Base-by-base conservation (phyloP, 2,888 invertebrate species). In the Rhagophthalmus giganteus region DNA sequence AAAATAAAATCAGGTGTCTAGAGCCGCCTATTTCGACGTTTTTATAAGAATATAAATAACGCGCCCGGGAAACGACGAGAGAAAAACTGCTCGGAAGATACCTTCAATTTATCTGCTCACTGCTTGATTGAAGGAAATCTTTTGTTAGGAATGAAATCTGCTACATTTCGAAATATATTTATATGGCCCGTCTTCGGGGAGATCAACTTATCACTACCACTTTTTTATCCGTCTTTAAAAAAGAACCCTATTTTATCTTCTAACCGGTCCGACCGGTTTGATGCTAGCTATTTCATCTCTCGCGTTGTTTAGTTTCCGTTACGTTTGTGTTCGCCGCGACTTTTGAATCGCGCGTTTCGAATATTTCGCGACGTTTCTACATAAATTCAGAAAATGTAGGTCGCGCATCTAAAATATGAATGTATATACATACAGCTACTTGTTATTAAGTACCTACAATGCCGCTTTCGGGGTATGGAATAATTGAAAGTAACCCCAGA, bases 161-260 rank as follows among this genome's bases (percentile, higher is more conserved):
- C 7, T 20, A 20, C 10, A 30, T 30, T 30, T 30, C 30, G 10
- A 10, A 30, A 30, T 30, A 10, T 30, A 30, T 30, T 30, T 30
- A 30, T 30, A 30, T 30, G 30, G 10, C 10, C 10, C 30, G 10
- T 30, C 11, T 30, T 30, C 11, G 30, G 11, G 12, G 30, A 30
- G 30, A 30, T 30, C 11, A 30, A 30, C 30, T 30, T 30, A 30
- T 30, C 30, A 10, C 30, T 6, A 10, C 30, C 7, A 11, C 30
- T 30, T 20, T 20, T 20, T 20, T 20, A 20, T 20, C 20, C 7
- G 20, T 7, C 7, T 20, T 20, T 3, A 5, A 5, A 20, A 20
- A 20, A 20, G 20, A 20, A 20, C 7, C 20, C 7, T 20, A 5
- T 7, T 3, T 7, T 20, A 20, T 20, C 7, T 20, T 20, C 20